Evolutionary conservation across 2,113 vertebrate genomes (phyloP), one percentile per base, ranked within the genome.

Genomic region (Eurystomus gularis): DNA sequence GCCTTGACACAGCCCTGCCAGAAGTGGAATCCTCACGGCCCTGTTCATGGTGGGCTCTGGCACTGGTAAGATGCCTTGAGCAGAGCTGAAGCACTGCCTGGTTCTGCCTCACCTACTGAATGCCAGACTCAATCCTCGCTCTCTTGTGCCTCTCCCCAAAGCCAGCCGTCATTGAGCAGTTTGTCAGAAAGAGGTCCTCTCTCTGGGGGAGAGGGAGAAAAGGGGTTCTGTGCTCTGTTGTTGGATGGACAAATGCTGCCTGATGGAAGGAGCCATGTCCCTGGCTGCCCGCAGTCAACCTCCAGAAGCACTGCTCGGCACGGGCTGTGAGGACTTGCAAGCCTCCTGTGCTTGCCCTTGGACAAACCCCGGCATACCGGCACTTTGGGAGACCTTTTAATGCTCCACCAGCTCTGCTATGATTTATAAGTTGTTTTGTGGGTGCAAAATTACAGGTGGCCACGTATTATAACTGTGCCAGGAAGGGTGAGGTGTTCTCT

Each of bases 381-480:
- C 26, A 9, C 35, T 79, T 17, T 5, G 15, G 54, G 76, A 79
- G 64, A n/a, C 73, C 58, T 51, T 4, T 28, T 39, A 33, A 9
- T 11, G 24, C n/a, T 64, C 65, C 9, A 7, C 62, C 51, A 90
- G 60, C 79, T 65, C 78, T 35, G 21, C 88, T 51, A 0, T 35
- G 65, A 72, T 82, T 71, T 86, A 37, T 31, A 48, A 58, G 12
- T 57, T 37, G 44, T 23, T 96, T 60, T 48, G 46, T 84, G 65
- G 51, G 64, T 13, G 16, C 91, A 39, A 0, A 90, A 68, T 37
- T 78, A 62, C 82, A 94, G 78, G 26, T 82, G 60, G 24, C 55
- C 39, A 8, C 35, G 2, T 19, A 31, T 35, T 70, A 3, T 28
- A 78, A 75, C 20, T 28, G 2, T 0, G 0, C 12, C 28, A 42